These are phyloP conservation scores for Linepithema humile DNA, from an alignment of 1,140 invertebrate genomes.

Conservation along the genomic window DNA sequence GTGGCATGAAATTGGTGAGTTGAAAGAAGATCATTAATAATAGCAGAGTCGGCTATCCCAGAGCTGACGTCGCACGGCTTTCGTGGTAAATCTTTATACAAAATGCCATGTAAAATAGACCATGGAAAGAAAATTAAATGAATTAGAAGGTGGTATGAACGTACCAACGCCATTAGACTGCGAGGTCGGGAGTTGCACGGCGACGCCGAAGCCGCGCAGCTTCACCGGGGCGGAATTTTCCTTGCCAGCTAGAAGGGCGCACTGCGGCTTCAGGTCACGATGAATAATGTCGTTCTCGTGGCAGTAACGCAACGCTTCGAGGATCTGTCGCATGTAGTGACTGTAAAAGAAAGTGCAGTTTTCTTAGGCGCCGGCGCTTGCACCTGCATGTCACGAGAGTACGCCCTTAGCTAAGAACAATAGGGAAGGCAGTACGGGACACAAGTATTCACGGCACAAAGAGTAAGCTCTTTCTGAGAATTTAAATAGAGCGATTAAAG, in stretches of 20 bases:
- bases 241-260: slow-evolving; percentile 95
- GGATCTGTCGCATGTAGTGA: slow-evolving; percentile 98
- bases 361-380: slow-evolving; percentile 21
- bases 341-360: slow-evolving; percentile 85
- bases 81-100: slow-evolving; percentile 43
- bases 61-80: slow-evolving; percentile 73
- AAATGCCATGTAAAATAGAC: slow-evolving; percentile 21
- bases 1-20: slow-evolving; percentile 8
- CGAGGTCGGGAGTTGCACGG: slow-evolving; percentile 94
- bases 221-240: slow-evolving; percentile 99
- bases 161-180: slow-evolving; percentile 90
- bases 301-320: slow-evolving; percentile 97
- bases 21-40: slow-evolving; percentile 35
- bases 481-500: slow-evolving; percentile 30
- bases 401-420: slow-evolving; percentile 3
- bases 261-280: slow-evolving; percentile 97
- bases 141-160: slow-evolving; percentile 69
- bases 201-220: slow-evolving; percentile 98
- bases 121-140: slow-evolving; percentile 56
- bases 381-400: not conserved
- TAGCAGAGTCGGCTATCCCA: not conserved
- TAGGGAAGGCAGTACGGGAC: not conserved
- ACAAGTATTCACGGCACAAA: not conserved
- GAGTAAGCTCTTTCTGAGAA: slow-evolving; percentile 17
- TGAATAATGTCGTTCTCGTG: slow-evolving; percentile 99